phyloP scores from a whole-genome alignment of 1,140 invertebrate genomes.

The Mya arenaria region DNA sequence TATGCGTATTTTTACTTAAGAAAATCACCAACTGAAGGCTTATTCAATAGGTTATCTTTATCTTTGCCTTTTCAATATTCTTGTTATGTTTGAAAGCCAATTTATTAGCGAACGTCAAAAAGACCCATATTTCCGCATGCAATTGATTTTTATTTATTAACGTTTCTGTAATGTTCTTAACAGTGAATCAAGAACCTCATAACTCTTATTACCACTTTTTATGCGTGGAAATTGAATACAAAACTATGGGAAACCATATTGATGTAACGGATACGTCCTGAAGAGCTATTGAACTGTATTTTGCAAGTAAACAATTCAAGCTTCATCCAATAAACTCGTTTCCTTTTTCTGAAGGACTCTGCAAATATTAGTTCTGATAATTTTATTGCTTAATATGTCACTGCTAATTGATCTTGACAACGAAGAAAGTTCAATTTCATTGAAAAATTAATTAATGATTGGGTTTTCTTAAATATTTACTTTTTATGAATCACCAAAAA shows the following conservation, averaged over 20 bases:
- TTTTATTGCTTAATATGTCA: constrained; percentile 31
- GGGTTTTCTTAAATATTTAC: background rate
- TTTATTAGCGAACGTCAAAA: no score
- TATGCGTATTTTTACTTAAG: no score
- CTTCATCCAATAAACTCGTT: constrained; percentile 6
- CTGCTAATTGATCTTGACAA: constrained; percentile 37
- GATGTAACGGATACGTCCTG: background rate
- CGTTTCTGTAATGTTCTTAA: background rate
- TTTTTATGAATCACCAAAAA: background rate
- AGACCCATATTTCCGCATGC: background rate
- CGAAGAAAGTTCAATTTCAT: constrained; percentile 52
- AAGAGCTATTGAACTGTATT: constrained; percentile 35
- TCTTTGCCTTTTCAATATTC: no score
- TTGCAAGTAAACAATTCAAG: constrained; percentile 27
- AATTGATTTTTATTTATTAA: constrained; percentile 33
- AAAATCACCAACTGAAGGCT: no score
- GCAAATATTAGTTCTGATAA: constrained; percentile 35
- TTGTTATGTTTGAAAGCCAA: no score
- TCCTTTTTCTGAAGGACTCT: constrained; percentile 31
- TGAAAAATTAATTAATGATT: background rate
- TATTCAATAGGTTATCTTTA: no score
- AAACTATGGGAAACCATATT: constrained; percentile 6
- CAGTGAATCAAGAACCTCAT: background rate
- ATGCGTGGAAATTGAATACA: background rate
- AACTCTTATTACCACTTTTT: constrained; percentile 1